These are phyloP conservation scores for Sparidentex hasta DNA, from an alignment of 2,797 vertebrate species.

Conservation along the genomic window DNA sequence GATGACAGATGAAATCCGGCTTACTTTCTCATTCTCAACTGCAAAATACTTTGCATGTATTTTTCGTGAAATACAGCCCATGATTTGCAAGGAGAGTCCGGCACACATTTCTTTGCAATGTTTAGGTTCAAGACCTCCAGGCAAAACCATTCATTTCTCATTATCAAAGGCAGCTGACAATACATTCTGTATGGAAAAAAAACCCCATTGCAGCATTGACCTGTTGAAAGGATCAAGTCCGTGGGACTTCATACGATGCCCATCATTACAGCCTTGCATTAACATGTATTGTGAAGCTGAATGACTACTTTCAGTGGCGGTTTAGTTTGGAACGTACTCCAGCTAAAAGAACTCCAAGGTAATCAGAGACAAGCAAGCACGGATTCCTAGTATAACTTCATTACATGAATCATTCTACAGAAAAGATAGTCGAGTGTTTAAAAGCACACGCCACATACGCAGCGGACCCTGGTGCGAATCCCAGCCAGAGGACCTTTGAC, in stretches of 20 bases:
- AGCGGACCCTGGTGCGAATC: too few species aligned
- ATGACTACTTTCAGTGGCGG: not conserved
- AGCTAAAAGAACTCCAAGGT: not conserved
- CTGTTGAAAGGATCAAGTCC: not conserved
- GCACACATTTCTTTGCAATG: too few species aligned
- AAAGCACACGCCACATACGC: too few species aligned
- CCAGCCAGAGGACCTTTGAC: too few species aligned
- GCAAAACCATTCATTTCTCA: not conserved
- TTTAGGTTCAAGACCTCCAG: too few species aligned
- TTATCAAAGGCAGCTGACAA: not conserved
- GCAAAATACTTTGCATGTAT: not conserved
- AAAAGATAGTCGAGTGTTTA: too few species aligned
- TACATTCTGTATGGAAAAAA: not conserved
- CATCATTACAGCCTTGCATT: not conserved
- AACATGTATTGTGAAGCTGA: not conserved
- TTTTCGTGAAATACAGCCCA: too few species aligned
- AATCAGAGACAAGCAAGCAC: not conserved
- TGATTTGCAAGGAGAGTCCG: too few species aligned
- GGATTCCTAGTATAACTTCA: too few species aligned
- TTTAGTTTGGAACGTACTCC: not conserved
- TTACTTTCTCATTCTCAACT: constrained; percentile 8
- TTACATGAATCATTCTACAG: not conserved
- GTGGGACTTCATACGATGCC: not conserved
- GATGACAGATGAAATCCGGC: not conserved
- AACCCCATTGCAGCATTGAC: not conserved